Base-by-base conservation (phyloP, 2,797 vertebrate genomes). In the Lindbergichthys nudifrons region DNA sequence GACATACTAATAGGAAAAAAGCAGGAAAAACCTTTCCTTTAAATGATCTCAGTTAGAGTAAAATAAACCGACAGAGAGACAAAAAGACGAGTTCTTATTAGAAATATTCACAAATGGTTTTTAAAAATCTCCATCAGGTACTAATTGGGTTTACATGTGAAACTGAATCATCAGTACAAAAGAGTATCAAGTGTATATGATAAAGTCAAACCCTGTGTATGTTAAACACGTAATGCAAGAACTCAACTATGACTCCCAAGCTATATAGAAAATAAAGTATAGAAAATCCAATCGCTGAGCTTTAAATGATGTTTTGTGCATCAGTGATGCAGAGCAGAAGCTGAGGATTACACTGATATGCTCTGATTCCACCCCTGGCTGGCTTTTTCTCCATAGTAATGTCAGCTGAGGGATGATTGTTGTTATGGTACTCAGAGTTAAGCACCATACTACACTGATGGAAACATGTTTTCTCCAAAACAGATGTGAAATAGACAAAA, bases 1-100 rank as follows among this genome's bases (percentile, higher is more conserved):
- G 65, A 88, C 84, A 85, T 77, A 71, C 71, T 85, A 79, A 85
- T 77, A 54, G 83, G 79, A 83, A 58, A 59, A 54, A 62, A 81
- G 58, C 42, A 47, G 19, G 30, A 61, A 52, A 60, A 50, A 71
- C 43, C 26, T 70, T 82, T 51, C 53, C 47, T 67, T 56, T 15
- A 60, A 71, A 74, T 79, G 9, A 66, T 69, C 63, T 77, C 15
- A 71, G 70, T 80, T 65, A 73, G 21, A 61, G 56, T 16, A 9
- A 3, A 42, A 63, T 7, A 63, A 36, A 57, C 21, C 50, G 59
- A 39, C 16, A 43, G 30, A 23, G 11, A 65, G 47, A 66, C 10
- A 41, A 26, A 50, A 42, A 6, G 5, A 41, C 13, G 6, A 60
- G 48, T 42, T 19, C 26, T 47, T 19, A 41, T 70, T 56, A 13